A percentile compares a stretch with the other conserved stretches of the same genome.
Evolutionary conservation across 2,113 vertebrate species (phyloP).

Genomic region (Cheirogaleus medius): DNA sequence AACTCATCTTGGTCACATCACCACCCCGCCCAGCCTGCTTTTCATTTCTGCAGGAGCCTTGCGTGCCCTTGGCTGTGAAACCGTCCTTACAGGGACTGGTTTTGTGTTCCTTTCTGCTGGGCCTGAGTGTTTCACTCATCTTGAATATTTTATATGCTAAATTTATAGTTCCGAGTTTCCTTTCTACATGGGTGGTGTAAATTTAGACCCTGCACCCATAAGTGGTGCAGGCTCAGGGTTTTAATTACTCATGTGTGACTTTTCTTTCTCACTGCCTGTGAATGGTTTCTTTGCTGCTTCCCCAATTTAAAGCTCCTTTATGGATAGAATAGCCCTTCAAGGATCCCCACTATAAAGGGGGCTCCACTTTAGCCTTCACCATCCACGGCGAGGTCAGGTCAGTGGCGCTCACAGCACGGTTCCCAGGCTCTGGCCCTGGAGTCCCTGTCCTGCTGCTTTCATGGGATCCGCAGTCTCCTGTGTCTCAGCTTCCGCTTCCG

Average conservation of each 20-base stretch:
- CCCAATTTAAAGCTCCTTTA: background rate
- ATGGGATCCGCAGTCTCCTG: background rate
- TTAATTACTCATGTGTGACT: conserved; percentile 56
- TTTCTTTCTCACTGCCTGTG: conserved; percentile 41
- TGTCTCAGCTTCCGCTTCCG: background rate
- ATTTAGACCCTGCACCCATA: conserved; percentile 43
- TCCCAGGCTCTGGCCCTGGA: background rate
- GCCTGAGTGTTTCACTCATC: background rate
- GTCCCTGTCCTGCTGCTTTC: background rate
- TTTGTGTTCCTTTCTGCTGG: background rate
- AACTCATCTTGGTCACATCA: background rate
- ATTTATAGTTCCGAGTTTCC: conserved; percentile 9
- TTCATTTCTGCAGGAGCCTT: background rate
- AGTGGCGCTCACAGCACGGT: background rate
- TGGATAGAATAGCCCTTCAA: background rate
- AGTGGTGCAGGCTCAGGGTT: conserved; percentile 34
- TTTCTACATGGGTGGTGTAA: background rate
- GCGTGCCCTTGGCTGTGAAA: background rate
- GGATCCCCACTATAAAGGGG: background rate
- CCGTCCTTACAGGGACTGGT: background rate
- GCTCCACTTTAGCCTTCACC: background rate
- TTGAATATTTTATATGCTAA: background rate
- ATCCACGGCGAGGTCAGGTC: background rate
- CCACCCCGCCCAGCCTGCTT: background rate
- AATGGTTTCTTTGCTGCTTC: conserved; percentile 34